These are phyloP conservation scores for Dromaius novaehollandiae DNA, from an alignment of 2,113 vertebrate species.

Conservation along the genomic window DNA sequence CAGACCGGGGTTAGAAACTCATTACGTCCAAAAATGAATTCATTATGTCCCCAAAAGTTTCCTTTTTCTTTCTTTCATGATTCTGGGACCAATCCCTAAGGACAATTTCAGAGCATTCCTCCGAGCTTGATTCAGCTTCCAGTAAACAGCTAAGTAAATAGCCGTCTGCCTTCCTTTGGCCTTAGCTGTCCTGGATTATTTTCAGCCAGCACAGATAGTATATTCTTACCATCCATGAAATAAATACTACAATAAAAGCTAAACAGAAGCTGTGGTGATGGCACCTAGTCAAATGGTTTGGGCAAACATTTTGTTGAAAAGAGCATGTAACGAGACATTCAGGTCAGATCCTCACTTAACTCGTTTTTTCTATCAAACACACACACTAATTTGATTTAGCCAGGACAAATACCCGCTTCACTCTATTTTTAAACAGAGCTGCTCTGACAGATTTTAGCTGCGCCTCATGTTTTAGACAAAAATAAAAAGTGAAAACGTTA, in stretches of 20 bases:
- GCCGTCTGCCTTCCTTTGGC: not conserved
- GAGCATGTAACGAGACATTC: accelerated
- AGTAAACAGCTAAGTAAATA: not conserved
- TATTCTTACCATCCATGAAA: not conserved
- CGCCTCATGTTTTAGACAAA: not conserved
- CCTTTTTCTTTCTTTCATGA: accelerated
- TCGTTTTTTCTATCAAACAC: not conserved
- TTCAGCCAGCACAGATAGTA: not conserved
- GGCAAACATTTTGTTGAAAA: not conserved
- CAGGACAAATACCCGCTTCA: accelerated
- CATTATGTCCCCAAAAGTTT: accelerated
- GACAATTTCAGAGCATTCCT: not conserved
- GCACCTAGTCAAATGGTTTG: accelerated
- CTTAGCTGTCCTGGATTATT: not conserved
- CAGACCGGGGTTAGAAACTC: not conserved
- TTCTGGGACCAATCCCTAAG: not conserved
- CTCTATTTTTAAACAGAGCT: not conserved
- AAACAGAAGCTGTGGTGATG: accelerated
- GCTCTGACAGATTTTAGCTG: not conserved
- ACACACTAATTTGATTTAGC: accelerated
- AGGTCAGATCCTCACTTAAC: not conserved
- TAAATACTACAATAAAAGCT: accelerated
- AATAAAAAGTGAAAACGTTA: not conserved
- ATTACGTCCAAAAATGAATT: not conserved
- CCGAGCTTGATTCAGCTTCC: not conserved